Conservation (phyloP, 2,113 vertebrate genomes). For the Thamnaconus septentrionalis region DNA sequence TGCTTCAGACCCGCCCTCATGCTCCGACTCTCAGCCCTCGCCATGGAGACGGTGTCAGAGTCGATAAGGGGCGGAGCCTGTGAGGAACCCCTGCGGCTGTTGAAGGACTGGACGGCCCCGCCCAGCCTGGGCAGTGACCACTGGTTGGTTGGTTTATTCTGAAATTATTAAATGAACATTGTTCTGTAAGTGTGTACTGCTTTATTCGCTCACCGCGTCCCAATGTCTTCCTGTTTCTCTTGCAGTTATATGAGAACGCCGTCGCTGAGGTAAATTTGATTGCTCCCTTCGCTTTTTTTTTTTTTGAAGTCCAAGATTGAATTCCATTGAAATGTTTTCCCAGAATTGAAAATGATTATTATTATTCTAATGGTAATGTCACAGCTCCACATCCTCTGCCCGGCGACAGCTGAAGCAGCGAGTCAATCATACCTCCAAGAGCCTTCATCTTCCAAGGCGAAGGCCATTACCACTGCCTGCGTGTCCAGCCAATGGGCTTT, state of each 20-base stretch:
- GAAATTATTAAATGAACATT: not conserved
- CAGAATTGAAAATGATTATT: not conserved
- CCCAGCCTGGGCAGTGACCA: conserved; percentile 53
- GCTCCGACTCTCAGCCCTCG: conserved; percentile 30
- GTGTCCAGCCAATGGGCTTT: conserved; percentile 25
- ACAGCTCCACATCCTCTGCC: conserved; percentile 10
- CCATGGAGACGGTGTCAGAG: conserved; percentile 16
- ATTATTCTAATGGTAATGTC: not conserved
- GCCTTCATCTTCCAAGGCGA: not conserved
- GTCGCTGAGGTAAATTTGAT: conserved; percentile 12
- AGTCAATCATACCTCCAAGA: conserved; percentile 22
- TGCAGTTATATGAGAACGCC: conserved; percentile 43
- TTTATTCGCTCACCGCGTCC: too few relatives aligned
- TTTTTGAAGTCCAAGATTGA: too few relatives aligned
- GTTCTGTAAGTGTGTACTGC: not conserved
- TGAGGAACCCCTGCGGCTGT: conserved; percentile 7
- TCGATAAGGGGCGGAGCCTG: conserved; percentile 1
- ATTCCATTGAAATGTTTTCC: not conserved
- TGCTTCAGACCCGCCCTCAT: conserved; percentile 7
- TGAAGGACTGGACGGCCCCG: conserved; percentile 59
- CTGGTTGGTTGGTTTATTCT: conserved; percentile 31
- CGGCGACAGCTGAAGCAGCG: conserved; percentile 34
- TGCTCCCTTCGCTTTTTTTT: too few relatives aligned
- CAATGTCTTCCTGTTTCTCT: not conserved
- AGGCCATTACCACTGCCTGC: conserved; percentile 21